phyloP scores from a whole-genome alignment of 2,113 vertebrate genomes.

The Gadus macrocephalus region DNA sequence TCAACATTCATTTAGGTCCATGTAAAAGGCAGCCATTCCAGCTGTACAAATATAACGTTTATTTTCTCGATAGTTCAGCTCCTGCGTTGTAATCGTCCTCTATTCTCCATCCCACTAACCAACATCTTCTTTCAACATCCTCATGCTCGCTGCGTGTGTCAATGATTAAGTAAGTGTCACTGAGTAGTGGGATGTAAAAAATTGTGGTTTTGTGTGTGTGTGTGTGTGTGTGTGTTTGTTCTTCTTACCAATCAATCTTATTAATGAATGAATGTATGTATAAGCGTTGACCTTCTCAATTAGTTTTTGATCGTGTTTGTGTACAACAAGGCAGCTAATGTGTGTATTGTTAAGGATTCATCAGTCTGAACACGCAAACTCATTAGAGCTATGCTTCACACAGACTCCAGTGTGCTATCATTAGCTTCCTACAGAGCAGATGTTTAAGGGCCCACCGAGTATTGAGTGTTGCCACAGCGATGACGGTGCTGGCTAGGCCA shows the following conservation, averaged over 20 bases:
- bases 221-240: conserved; percentile 31
- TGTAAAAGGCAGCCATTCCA: conserved; percentile 94
- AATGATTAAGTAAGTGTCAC: conserved; percentile 5
- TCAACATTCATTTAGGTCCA: conserved; percentile 95
- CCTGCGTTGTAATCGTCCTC: conserved; percentile 81
- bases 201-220: conserved; percentile 16
- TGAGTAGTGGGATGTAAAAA: background rate
- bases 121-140: conserved; percentile 60
- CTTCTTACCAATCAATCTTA: background rate
- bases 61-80: conserved; percentile 83
- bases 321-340: background rate
- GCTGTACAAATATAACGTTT: conserved; percentile 99
- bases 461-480: conserved; percentile 63
- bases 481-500: background rate
- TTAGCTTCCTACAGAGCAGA: conserved; percentile 75
- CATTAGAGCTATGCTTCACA: conserved; percentile 64
- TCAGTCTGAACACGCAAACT: conserved; percentile 64
- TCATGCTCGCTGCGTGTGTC: background rate
- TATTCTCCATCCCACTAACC: conserved; percentile 59
- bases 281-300: background rate
- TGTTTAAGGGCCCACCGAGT: conserved; percentile 67
- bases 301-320: background rate
- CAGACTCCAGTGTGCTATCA: conserved; percentile 68
- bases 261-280: background rate
- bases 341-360: conserved; percentile 43